A percentile compares a stretch with the other conserved stretches of the same genome.
Evolutionary conservation across 2,888 invertebrate genomes (phyloP).

Genomic region (Erebia epiphron): DNA sequence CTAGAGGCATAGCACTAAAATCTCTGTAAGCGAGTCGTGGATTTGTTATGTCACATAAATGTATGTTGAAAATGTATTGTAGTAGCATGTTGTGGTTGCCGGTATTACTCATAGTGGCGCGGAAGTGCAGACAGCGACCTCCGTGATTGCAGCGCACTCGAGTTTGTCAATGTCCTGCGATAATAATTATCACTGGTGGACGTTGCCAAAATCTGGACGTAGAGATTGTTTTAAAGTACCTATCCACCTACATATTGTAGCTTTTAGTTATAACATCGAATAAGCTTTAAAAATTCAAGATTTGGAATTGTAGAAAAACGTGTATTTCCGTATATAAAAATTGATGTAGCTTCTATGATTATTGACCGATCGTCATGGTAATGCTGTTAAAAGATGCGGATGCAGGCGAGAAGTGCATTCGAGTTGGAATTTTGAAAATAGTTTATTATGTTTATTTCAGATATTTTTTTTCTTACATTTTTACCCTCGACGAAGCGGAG

Average conservation of each 20-base stretch:
- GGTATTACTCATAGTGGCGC: conserved; percentile 57
- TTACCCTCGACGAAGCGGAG: too few species aligned
- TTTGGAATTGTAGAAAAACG: too few species aligned
- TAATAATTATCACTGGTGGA: conserved; percentile 58
- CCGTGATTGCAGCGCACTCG: conserved; percentile 64
- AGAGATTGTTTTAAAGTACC: not conserved
- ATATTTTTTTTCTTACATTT: too few species aligned
- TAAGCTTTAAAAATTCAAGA: too few species aligned
- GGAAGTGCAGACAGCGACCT: conserved; percentile 70
- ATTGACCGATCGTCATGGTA: too few species aligned
- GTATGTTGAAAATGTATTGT: not conserved
- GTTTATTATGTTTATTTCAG: too few species aligned
- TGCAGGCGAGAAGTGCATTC: too few species aligned
- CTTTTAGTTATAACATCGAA: not conserved
- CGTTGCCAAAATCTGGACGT: conserved; percentile 57
- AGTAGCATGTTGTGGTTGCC: conserved; percentile 4
- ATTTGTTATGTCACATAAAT: not conserved
- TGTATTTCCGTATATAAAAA: too few species aligned
- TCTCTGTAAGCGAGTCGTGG: not conserved
- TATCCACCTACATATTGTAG: not conserved
- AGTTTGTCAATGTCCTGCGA: conserved; percentile 73
- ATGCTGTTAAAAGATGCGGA: too few species aligned
- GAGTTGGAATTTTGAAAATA: too few species aligned
- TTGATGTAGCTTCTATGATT: too few species aligned
- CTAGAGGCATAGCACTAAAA: not conserved